Percentiles rank a stretch among this genome's conserved stretches.
Conservation (phyloP, 2,797 vertebrate species). For the Telmatherina bonti region DNA sequence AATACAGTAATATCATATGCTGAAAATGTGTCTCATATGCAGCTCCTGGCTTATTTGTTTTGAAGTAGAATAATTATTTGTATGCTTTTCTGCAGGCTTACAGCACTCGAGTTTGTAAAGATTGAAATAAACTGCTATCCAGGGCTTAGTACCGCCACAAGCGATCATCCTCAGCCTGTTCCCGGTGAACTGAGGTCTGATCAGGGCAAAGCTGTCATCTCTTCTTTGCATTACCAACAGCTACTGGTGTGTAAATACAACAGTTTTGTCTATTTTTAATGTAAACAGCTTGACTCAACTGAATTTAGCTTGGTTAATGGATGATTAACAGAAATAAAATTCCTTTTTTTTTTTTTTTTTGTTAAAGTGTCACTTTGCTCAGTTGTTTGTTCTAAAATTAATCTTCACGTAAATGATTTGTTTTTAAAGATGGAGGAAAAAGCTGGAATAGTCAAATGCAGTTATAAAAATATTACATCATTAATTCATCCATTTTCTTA, state of each 20-base stretch:
- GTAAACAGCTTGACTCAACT: conserved; percentile 55
- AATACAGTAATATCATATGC: conserved; percentile 46
- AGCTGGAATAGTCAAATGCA: background rate
- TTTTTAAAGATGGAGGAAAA: background rate
- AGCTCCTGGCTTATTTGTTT: conserved; percentile 61
- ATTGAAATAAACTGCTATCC: conserved; percentile 56
- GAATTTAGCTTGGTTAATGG: conserved; percentile 45
- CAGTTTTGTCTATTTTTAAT: conserved; percentile 44
- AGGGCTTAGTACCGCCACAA: conserved; percentile 50
- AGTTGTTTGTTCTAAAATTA: conserved; percentile 56
- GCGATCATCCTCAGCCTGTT: conserved; percentile 49
- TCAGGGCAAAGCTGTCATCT: conserved; percentile 49
- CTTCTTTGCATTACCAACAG: conserved; percentile 47
- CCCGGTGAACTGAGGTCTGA: conserved; percentile 51
- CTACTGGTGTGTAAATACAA: conserved; percentile 69
- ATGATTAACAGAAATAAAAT: conserved; percentile 34
- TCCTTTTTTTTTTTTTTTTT: conserved; percentile 44
- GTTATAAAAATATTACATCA: too few relatives aligned
- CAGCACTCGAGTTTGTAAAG: conserved; percentile 54
- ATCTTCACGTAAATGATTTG: background rate
- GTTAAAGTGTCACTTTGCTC: conserved; percentile 44
- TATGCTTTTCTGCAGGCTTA: conserved; percentile 42
- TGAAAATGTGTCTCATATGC: conserved; percentile 37
- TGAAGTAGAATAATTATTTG: conserved; percentile 39
- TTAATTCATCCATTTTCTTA: too few relatives aligned